Conservation (phyloP, 2,888 invertebrate species). For the Lasioglossum oenotherae region DNA sequence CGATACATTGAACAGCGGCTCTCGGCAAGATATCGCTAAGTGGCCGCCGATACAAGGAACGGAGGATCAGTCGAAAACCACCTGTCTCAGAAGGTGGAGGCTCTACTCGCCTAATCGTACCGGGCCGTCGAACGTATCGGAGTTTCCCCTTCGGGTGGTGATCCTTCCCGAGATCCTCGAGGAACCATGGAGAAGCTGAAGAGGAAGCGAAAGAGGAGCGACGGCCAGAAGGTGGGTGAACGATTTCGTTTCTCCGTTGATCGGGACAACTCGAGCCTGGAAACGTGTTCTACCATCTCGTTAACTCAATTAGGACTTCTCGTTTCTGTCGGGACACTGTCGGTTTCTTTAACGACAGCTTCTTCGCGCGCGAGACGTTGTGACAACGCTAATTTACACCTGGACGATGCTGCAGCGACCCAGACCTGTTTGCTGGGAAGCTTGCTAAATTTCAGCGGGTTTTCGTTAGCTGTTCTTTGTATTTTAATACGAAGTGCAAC, state of each 20-base stretch:
- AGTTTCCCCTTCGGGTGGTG: background rate
- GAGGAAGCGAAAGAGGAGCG: constrained; percentile 50
- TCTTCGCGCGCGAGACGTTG: background rate
- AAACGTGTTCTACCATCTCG: background rate
- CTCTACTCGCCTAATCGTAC: constrained; percentile 36
- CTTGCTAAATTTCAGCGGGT: background rate
- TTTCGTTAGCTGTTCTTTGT: background rate
- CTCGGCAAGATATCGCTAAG: constrained; percentile 81
- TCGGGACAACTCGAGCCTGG: background rate
- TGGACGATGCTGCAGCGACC: background rate
- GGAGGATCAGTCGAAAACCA: constrained; percentile 78
- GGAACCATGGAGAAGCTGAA: constrained; percentile 54
- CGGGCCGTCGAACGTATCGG: background rate
- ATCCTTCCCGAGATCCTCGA: background rate
- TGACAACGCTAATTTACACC: background rate
- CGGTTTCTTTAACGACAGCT: background rate
- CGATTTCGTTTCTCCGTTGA: background rate
- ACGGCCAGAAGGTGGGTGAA: constrained; percentile 55
- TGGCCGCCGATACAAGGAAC: constrained; percentile 78
- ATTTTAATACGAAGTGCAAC: background rate
- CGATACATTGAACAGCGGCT: constrained; percentile 58
- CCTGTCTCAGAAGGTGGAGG: constrained; percentile 75
- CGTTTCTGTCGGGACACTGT: background rate
- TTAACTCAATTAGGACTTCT: background rate
- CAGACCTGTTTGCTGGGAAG: background rate